A percentile compares a stretch with the other conserved stretches of the same genome.
These are phyloP conservation scores for Drosophila mauritiana DNA, from an alignment of 1,140 invertebrate species.

Conservation along the genomic window DNA sequence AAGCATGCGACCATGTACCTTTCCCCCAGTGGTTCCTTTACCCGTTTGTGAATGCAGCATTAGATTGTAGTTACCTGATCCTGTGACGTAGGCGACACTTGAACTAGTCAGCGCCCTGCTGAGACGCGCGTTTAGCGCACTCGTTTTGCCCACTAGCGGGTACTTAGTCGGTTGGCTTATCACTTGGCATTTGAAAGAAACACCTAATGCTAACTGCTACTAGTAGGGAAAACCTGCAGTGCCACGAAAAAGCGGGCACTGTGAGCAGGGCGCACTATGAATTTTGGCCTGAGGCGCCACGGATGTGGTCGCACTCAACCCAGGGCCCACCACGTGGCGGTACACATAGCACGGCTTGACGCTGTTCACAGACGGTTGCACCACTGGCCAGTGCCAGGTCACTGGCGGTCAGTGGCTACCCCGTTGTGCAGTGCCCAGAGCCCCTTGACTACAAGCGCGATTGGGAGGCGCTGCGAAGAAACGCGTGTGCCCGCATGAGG, in stretches of 20 bases:
- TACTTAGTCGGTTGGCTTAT: neutral
- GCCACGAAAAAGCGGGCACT: constrained; percentile 50
- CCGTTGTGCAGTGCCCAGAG: constrained; percentile 84
- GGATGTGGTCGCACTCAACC: constrained; percentile 75
- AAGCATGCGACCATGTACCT: neutral
- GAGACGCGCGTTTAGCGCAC: constrained; percentile 33
- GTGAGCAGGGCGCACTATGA: constrained; percentile 83
- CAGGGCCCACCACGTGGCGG: constrained; percentile 84
- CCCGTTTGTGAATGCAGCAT: neutral
- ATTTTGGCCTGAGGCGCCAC: constrained; percentile 79
- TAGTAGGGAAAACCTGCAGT: constrained; percentile 76
- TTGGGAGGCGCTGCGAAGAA: constrained; percentile 11
- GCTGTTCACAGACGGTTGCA: constrained; percentile 84
- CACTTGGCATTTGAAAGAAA: neutral
- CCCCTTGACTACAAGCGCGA: constrained; percentile 47
- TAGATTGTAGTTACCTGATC: constrained; percentile 45
- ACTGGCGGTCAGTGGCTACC: constrained; percentile 84
- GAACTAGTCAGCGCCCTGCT: constrained; percentile 54
- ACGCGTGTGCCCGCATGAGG: constrained; percentile 28
- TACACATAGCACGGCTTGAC: constrained; percentile 84
- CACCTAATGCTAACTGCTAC: constrained; percentile 1
- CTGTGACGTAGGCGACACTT: neutral
- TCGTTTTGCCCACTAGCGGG: constrained; percentile 50
- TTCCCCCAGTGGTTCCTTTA: neutral
- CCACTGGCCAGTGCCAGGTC: constrained; percentile 84